Evolutionary conservation across 2,888 invertebrate genomes (phyloP), one percentile per base, ranked within the genome.

Genomic region (Odontomyia ornata): DNA sequence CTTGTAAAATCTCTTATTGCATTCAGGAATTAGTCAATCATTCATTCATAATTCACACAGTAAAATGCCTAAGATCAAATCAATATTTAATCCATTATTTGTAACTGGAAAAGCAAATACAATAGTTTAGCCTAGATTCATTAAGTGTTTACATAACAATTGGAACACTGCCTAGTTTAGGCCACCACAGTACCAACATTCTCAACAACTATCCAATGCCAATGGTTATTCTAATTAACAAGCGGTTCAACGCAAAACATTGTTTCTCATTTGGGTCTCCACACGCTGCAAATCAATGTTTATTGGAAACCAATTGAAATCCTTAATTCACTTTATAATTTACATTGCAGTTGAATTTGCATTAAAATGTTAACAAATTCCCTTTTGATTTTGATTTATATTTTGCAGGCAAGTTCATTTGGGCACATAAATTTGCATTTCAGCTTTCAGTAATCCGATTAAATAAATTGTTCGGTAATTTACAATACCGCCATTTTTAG

Each of bases 401-500:
- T 69, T 28, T 30, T 47, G 69, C 25, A 46, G 3, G 27, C 25
- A 69, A 7, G 69, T 47, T 69, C 69, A 47, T 69, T 36, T 73
- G 36, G 43, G 23, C 43, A 21, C 30, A 73, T 57, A 73, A 73
- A 73, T 73, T 73, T 57, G 43, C 57, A 73, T 57, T 57, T 52
- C 36, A 27, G 52, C 60, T 18, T 25, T 7, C 60, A 28, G n/a
- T 73, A 73, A 73, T 73, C 73, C 36, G 73, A 73, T 73, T 73
- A 73, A 73, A 73, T 73, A 73, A 73, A 73, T 73, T 73, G 73
- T 73, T 21, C 73, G 36, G 57, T 73, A 57, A 57, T 73, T 73
- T 57, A 73, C 57, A 73, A 73, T 73, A 60, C 23, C 73, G 25
- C 57, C 73, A 25, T 73, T 73, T 73, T 73, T 73, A 73, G 73